Percentiles rank a stretch among this genome's conserved stretches.
Evolutionary conservation across 2,797 vertebrate genomes (phyloP).

Genomic region (Gallinago nigripennis): DNA sequence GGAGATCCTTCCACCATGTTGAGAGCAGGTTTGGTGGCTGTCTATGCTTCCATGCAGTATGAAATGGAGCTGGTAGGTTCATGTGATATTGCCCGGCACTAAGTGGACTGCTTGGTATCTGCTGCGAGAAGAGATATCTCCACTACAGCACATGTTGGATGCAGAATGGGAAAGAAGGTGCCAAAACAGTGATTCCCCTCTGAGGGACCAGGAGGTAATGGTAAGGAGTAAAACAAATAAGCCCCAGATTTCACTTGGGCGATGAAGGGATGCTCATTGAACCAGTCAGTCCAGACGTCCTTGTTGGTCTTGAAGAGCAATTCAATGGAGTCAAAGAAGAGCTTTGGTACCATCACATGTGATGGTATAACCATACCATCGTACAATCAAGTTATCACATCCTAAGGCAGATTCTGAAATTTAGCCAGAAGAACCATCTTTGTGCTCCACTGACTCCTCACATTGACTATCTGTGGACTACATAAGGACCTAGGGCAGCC

Average conservation of each 20-base stretch:
- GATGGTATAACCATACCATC: too few relatives aligned
- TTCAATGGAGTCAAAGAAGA: neutral
- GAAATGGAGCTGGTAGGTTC: neutral
- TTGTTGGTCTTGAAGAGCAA: neutral
- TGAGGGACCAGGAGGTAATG: neutral
- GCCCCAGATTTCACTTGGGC: neutral
- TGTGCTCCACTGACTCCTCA: neutral
- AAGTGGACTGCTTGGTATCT: neutral
- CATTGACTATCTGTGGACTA: neutral
- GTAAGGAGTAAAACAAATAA: neutral
- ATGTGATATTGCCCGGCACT: neutral
- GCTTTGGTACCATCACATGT: neutral
- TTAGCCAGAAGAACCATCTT: neutral
- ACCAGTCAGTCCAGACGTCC: neutral
- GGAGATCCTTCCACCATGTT: too few relatives aligned
- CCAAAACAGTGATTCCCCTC: neutral
- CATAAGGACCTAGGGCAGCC: neutral
- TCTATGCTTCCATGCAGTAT: neutral
- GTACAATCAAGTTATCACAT: neutral
- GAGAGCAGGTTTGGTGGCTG: neutral
- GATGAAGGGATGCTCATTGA: neutral
- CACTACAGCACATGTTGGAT: too few relatives aligned
- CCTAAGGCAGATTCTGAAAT: neutral
- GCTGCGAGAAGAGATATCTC: neutral
- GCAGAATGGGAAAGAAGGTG: neutral